A percentile compares a stretch with the other conserved stretches of the same genome.
phyloP scores from a whole-genome alignment of 1,140 invertebrate species.

The Apis cerana region DNA sequence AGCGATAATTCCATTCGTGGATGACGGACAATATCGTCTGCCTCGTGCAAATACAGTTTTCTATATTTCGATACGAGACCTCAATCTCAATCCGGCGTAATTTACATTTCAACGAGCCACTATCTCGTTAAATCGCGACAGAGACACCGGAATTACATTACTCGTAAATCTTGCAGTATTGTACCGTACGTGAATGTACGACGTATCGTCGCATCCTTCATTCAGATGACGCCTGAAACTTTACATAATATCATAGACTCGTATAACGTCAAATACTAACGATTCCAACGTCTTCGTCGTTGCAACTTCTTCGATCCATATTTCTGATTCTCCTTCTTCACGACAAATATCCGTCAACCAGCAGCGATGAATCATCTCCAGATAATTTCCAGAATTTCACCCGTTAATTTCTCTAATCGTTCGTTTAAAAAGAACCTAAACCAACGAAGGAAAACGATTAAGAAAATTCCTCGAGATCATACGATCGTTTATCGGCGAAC shows the following conservation, averaged over 20 bases:
- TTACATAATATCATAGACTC: background rate
- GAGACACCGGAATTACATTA: slow-evolving; percentile 28
- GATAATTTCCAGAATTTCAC: too few species aligned
- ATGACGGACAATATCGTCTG: slow-evolving; percentile 12
- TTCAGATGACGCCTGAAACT: background rate
- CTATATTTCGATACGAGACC: slow-evolving; percentile 18
- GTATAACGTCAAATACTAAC: background rate
- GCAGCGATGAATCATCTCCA: too few species aligned
- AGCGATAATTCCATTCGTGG: slow-evolving; percentile 17
- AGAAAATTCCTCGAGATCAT: background rate
- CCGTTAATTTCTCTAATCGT: too few species aligned
- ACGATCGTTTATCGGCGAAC: slow-evolving; percentile 3
- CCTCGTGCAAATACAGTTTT: slow-evolving; percentile 28
- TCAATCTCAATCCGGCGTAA: slow-evolving; percentile 23
- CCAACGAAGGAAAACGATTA: too few species aligned
- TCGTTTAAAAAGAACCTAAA: too few species aligned
- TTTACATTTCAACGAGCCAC: slow-evolving; percentile 26
- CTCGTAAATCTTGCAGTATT: background rate
- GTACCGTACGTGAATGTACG: background rate
- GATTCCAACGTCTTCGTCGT: background rate
- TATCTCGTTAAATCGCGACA: slow-evolving; percentile 23
- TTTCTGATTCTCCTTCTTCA: background rate
- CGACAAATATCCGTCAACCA: too few species aligned
- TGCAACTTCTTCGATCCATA: background rate
- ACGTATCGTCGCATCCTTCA: slow-evolving; percentile 20